phyloP scores from a whole-genome alignment of 23 tunicate species.

The Ascidia mentula region DNA sequence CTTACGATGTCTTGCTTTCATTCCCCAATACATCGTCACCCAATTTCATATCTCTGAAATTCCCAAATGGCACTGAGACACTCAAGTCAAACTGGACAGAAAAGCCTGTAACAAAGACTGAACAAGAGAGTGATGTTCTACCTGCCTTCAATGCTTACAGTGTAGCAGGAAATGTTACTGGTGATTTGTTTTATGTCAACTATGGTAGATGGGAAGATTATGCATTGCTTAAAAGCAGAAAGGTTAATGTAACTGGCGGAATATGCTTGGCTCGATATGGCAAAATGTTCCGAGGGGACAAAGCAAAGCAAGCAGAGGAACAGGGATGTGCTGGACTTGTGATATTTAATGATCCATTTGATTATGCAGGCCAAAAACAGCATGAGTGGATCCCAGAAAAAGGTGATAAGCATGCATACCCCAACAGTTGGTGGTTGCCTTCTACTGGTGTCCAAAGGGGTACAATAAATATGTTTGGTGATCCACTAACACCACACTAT shows the following conservation, averaged over 20 bases:
- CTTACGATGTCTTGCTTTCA: constrained; percentile 71
- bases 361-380: constrained; percentile 45
- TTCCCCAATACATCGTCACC: constrained; percentile 58
- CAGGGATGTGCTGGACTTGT: constrained; percentile 71
- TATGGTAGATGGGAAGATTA: constrained; percentile 82
- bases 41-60: constrained; percentile 48
- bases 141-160: constrained; percentile 60
- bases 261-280: constrained; percentile 94
- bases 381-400: constrained; percentile 15
- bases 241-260: constrained; percentile 38
- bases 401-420: constrained; percentile 29
- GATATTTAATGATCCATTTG: constrained; percentile 69
- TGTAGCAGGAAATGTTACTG: constrained; percentile 65
- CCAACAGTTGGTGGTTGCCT: constrained; percentile 90
- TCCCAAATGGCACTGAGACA: constrained; percentile 42
- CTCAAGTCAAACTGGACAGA: constrained; percentile 44
- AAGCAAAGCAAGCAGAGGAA: constrained; percentile 58
- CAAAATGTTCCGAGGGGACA: constrained; percentile 67
- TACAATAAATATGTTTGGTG: constrained; percentile 39
- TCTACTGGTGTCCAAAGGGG: constrained; percentile 44
- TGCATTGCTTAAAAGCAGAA: constrained; percentile 19
- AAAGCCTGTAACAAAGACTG: constrained; percentile 29
- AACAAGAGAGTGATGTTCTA: constrained; percentile 30
- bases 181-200: constrained; percentile 83
- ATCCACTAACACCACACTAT: constrained; percentile 83